These are phyloP conservation scores for Astyanax mexicanus DNA, from an alignment of 2,797 vertebrate species.

Conservation along the genomic window DNA sequence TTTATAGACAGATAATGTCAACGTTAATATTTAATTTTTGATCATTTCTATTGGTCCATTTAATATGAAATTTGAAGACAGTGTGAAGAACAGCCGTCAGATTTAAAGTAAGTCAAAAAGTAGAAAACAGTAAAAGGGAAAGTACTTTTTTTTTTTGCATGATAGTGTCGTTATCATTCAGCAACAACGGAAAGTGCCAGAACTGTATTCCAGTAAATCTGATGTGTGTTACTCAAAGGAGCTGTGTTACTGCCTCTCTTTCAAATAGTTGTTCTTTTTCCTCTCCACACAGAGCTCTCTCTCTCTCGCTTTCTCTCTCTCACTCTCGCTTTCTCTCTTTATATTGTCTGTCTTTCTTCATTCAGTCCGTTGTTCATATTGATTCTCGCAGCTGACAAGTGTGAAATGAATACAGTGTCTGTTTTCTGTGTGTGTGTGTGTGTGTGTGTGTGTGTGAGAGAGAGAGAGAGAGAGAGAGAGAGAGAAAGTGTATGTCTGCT, in stretches of 20 bases:
- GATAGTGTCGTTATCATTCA: not conserved
- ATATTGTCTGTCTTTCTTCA: conserved; percentile 63
- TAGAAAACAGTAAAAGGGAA: no score
- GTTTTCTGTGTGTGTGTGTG: conserved; percentile 36
- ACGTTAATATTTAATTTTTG: no score
- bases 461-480: not conserved
- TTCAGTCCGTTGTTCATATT: conserved; percentile 62
- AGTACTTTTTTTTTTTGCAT: no score
- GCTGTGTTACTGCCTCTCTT: conserved; percentile 33
- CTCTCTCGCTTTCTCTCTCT: conserved; percentile 22
- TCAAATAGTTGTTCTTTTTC: conserved; percentile 24
- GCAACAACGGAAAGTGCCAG: not conserved
- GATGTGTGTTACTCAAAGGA: conserved; percentile 1
- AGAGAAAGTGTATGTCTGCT: no score
- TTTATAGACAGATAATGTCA: no score
- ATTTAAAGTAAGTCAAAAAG: no score
- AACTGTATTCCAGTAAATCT: not conserved
- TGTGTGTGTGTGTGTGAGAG: conserved; percentile 22
- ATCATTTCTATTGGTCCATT: no score
- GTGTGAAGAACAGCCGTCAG: no score
- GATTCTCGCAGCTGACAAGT: conserved; percentile 63
- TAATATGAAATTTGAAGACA: no score
- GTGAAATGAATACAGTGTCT: conserved; percentile 65
- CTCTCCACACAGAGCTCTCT: conserved; percentile 36
- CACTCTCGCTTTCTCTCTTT: conserved; percentile 39